phyloP scores from a whole-genome alignment of 2,113 vertebrate species.

The Macaca mulatta region DNA sequence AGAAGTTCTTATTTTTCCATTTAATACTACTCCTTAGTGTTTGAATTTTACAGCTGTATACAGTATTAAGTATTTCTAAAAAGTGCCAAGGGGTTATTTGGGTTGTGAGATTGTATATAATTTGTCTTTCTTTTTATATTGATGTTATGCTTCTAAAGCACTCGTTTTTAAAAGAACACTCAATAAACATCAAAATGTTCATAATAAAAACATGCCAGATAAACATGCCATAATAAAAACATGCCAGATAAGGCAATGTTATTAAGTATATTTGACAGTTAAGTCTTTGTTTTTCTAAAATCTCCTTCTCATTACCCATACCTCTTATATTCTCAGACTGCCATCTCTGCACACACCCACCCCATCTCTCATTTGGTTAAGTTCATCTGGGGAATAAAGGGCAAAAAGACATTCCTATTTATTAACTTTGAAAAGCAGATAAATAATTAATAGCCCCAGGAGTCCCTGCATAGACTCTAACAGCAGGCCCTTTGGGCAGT shows the following conservation, averaged over 20 bases:
- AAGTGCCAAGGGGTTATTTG: conserved; percentile 37
- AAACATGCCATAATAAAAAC: conserved; percentile 23
- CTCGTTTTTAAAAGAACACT: conserved; percentile 22
- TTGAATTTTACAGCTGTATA: conserved; percentile 16
- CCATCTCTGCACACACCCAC: not conserved
- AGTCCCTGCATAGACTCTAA: conserved; percentile 2
- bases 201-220: conserved; percentile 26
- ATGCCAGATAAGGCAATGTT: not conserved
- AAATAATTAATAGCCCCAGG: conserved; percentile 61
- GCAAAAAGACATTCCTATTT: conserved; percentile 70
- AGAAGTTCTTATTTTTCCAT: not conserved
- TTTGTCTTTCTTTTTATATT: not conserved
- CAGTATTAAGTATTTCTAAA: not conserved
- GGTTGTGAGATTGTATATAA: not conserved
- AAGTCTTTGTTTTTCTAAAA: conserved; percentile 17
- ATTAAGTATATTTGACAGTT: not conserved
- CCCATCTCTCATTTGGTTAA: conserved; percentile 41
- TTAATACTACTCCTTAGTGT: not conserved
- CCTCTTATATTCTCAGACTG: not conserved
- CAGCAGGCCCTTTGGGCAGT: conserved; percentile 46
- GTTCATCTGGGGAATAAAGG: conserved; percentile 63
- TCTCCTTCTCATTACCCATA: not conserved
- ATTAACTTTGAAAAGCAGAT: conserved; percentile 73
- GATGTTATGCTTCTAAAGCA: conserved; percentile 12
- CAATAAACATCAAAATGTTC: conserved; percentile 43